A percentile compares a stretch with the other conserved stretches of the same genome.
These are phyloP conservation scores for Pachymerium ferrugineum DNA, from an alignment of 2,888 invertebrate species.

Conservation along the genomic window DNA sequence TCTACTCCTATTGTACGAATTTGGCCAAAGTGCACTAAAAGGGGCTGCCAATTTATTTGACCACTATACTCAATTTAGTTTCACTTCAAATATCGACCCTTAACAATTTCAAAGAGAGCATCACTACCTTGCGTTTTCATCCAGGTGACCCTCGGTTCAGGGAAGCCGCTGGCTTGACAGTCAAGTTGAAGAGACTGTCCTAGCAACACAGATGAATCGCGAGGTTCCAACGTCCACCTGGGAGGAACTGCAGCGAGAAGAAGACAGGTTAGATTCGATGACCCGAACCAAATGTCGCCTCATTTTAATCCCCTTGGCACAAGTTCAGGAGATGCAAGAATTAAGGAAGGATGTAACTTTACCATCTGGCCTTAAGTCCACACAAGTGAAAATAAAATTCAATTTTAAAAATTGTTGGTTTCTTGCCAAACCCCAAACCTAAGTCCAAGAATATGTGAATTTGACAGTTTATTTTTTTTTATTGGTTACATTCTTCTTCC, in stretches of 20 bases:
- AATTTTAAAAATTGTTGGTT: no score
- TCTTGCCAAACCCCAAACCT: no score
- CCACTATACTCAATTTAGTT: no score
- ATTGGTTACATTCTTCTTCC: no score
- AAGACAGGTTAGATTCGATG: neutral
- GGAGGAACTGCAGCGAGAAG: slow-evolving; percentile 49
- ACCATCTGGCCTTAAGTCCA: no score
- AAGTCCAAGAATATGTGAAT: no score
- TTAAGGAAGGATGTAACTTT: neutral
- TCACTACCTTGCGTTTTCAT: slow-evolving; percentile 66
- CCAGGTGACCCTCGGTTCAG: slow-evolving; percentile 46
- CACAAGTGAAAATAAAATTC: no score
- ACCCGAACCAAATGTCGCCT: slow-evolving; percentile 21
- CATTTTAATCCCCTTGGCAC: slow-evolving; percentile 23
- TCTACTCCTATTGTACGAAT: no score
- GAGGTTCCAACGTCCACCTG: slow-evolving; percentile 46
- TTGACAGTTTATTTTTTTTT: no score
- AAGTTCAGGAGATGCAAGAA: slow-evolving; percentile 5
- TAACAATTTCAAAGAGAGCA: neutral
- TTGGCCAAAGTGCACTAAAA: no score
- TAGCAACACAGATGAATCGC: slow-evolving; percentile 44
- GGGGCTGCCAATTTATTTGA: no score
- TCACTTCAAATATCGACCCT: no score
- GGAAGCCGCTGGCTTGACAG: slow-evolving; percentile 47
- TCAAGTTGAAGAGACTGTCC: slow-evolving; percentile 43